Conservation (phyloP, 1,140 invertebrate species). For the Anastrepha ludens region DNA sequence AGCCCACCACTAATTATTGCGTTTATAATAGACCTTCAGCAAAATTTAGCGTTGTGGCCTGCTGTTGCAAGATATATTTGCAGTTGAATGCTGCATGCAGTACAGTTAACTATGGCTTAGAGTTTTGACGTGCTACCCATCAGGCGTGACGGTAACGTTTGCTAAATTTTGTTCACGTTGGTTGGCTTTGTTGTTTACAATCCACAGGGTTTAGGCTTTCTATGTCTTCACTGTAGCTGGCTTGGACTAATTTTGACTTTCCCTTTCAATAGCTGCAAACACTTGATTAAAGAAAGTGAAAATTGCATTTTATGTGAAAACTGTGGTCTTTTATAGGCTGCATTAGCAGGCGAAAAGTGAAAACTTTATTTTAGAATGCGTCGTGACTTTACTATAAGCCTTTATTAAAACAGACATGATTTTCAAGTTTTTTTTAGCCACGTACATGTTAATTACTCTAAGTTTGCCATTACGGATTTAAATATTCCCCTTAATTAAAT, state of each 20-base stretch:
- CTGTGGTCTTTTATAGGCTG: background rate
- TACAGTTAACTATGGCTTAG: background rate
- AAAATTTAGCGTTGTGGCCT: background rate
- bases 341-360: background rate
- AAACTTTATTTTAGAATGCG: slow-evolving; percentile 11
- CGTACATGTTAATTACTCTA: background rate
- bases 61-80: background rate
- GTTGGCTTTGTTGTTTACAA: background rate
- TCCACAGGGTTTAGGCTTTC: background rate
- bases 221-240: background rate
- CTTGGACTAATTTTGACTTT: slow-evolving; percentile 33
- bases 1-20: slow-evolving; percentile 1
- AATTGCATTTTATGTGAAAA: background rate
- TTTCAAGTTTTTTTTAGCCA: background rate
- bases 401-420: background rate
- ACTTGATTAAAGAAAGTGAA: background rate
- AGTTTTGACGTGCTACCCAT: background rate
- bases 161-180: background rate
- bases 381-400: too few species aligned
- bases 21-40: background rate
- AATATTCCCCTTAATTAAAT: slow-evolving; percentile 42
- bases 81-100: background rate
- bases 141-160: slow-evolving; percentile 1
- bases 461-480: background rate
- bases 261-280: background rate